Base-by-base conservation (phyloP, 2,113 vertebrate species). In the Thalassoma bifasciatum region DNA sequence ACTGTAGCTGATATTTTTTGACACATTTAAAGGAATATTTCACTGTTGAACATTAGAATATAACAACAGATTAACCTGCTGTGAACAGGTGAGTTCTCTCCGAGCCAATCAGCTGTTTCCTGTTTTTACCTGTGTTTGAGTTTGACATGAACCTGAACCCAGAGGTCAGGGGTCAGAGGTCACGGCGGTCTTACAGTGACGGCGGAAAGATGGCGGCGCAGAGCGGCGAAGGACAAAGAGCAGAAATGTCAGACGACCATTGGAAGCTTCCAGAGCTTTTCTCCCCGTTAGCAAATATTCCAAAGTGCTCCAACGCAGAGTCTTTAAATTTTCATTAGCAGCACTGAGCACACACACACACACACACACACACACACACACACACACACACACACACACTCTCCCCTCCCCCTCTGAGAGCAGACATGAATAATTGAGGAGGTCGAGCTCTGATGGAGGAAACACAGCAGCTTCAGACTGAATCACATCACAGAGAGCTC, bases 251-350 rank as follows among this genome's bases (percentile, higher is more conserved):
- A 62, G 50, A 13, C 1, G 21, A 71, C 60, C 72, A 21, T 51
- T 73, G 46, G 23, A 77, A 85, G 8, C 13, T 44, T 64, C 14
- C 50, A 47, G 10, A n/a, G 60, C 61, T 73, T 83, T 77, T 40
- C 58, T 61, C 73, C 49, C n/a, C 19, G 53, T 85, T 57, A 77
- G 86, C 77, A 75, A 42, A 72, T 51, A 59, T 60, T 64, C 23
- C 62, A 83, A 69, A 83, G 79, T 78, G 63, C 64, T 74, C 46
- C 8, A 30, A 81, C 5, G 61, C 67, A 76, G 23, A 14, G 8
- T 80, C 75, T 66, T 87, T 79, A 83, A 88, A 79, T 70, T 79
- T 86, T 88, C 60, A 88, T 83, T 73, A 75, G 72, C 64, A 22
- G 24, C 21, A 8, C 17, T 23, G 1, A 47, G 19, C 52, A 40